Evolutionary conservation across 2,888 invertebrate genomes (phyloP), one percentile per base, ranked within the genome.

Genomic region (Cabera pusaria): DNA sequence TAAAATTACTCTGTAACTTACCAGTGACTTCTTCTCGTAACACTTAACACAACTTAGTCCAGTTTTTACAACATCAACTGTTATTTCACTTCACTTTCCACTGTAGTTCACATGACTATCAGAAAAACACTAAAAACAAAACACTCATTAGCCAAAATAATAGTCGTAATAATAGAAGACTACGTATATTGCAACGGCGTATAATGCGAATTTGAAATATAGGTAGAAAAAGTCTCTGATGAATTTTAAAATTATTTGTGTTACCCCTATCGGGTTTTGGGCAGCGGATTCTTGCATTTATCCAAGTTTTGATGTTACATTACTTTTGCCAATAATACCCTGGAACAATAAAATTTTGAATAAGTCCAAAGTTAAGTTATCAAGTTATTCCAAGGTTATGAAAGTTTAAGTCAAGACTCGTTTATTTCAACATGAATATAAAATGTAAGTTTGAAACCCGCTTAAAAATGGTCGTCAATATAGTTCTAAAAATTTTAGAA

Each of bases 151-250:
- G 12, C 40, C 33, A 2, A 40, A 11, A 64, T 82, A 87, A 49
- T 78, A 77, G 44, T 87, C 87, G 57, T 82, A 87, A 46, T 77
- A 78, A 49, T 83, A 85, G 47, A 87, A 85, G 4, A 86, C 9
- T 0, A 79, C 50, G 47, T 83, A 88, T 16, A 88, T 75, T 0
- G 67, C 63, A 19, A 88, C 22, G 1, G 88, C 87, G 49, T 86
- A 86, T 0, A 81, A 35, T 0, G 78, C 74, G 25, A 88, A 87
- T 60, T 84, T 88, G 1, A 79, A 52, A 49, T 89, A 88, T 2
- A 88, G 42, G 28, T 63, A 75, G 5, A 79, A 46, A 51, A 88
- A 76, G 53, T 87, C 87, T 51, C 72, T 81, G 0, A 83, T 3
- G 22, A 74, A 80, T 19, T 51, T 56, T 35, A 54, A 43, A 10